Base-by-base conservation (phyloP, 2,113 vertebrate species). In the Zosterops lateralis region DNA sequence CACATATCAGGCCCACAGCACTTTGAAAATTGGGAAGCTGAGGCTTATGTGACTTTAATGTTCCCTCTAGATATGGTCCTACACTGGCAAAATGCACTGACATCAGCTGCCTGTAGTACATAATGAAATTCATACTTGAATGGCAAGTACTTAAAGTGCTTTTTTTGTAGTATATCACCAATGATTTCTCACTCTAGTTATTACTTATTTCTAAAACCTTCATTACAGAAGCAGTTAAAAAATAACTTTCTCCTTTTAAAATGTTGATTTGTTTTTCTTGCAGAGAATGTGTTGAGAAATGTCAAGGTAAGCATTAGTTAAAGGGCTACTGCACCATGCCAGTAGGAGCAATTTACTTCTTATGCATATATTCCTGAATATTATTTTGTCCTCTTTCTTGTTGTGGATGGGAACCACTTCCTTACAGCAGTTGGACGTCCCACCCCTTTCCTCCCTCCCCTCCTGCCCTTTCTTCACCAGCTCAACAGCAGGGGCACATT, bases 251-350 rank as follows among this genome's bases (percentile, higher is more conserved):
- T 79, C 84, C 89, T 97, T 97, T 97, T 94, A 94, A 97, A 97
- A 91, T 90, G 95, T 94, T 96, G 96, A 97, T 97, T 97, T 97
- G 93, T 96, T 97, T 97, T 97, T 96, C 89, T 82, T 50, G 81
- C 70, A 90, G 94, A 66, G 58, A 96, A 82, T 79, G 54, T 75
- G 47, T 90, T 87, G 29, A 7, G 6, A 96, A 97, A 94, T 94
- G 92, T 93, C 28, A 72, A 96, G 93, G 94, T 91, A 95, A 94
- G 76, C 90, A 96, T 86, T 94, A 94, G 87, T 96, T 94, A 93
- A 93, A 95, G 89, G 92, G 88, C 96, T 96, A 87, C 89, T 95
- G 79, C 71, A 72, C 42, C 40, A 34, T 53, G 68, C 83, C 45
- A 85, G 75, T 67, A 64, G 76, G 81, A 95, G 82, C 85, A 89